These are phyloP conservation scores for Theristicus caerulescens DNA, from an alignment of 2,113 vertebrate species.

Conservation along the genomic window DNA sequence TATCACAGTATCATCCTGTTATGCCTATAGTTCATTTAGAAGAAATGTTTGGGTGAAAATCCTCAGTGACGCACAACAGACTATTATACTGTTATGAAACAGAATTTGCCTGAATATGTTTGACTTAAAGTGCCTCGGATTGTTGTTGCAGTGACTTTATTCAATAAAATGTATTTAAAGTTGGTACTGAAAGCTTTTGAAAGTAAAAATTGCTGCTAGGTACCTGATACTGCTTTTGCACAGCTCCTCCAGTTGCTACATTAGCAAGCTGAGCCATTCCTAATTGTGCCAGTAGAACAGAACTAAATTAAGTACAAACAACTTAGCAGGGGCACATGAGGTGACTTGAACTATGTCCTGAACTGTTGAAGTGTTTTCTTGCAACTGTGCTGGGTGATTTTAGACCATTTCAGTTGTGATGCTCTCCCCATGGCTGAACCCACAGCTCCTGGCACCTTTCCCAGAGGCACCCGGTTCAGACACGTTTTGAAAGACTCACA, in stretches of 20 bases:
- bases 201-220: not conserved
- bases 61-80: not conserved
- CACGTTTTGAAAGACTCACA: not conserved
- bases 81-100: not conserved
- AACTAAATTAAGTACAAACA: not conserved
- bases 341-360: not conserved
- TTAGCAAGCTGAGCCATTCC: not conserved
- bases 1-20: not conserved
- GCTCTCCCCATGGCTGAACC: not conserved
- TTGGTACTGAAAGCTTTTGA: not conserved
- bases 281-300: not conserved
- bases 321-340: not conserved
- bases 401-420: not conserved
- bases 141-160: not conserved
- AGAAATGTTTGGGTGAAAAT: not conserved
- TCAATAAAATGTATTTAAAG: not conserved
- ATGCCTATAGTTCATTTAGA: not conserved
- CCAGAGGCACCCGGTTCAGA: not conserved
- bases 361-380: not conserved
- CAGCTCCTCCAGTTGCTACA: not conserved
- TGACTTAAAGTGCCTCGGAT: not conserved
- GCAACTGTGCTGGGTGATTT: not conserved
- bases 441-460: not conserved
- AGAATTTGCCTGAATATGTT: not conserved
- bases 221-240: not conserved